Evolutionary conservation across 2,797 vertebrate species (phyloP), one percentile per base, ranked within the genome.

Genomic region (Spinus pinus): DNA sequence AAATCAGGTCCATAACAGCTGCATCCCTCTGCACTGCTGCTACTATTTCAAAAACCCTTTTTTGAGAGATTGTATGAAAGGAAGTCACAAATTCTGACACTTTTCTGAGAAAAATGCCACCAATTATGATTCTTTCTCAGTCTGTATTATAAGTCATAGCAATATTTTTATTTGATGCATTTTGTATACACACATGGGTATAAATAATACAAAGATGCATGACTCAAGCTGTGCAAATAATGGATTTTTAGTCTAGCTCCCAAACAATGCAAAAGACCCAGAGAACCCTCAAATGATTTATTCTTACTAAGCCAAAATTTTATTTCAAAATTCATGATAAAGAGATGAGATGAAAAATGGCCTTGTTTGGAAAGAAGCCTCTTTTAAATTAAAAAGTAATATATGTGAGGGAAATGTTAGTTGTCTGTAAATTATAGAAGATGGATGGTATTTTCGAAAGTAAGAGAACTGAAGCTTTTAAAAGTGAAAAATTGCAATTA

Each of bases 111-210:
- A 88, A 95, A 90, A 42, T 71, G 24, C 23, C 13, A 67, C 51
- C 74, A 79, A 64, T 93, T 85, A 79, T 53, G 49, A 28, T 69
- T 87, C 66, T 80, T 91, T 91, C 62, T 81, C 47, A 50, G 21
- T 86, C 71, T 75, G 12, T 77, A 61, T 78, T 89, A 72, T 83
- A 94, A 95, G 49, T 90, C 73, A 57, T 44, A 85, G 28, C 62
- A 81, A 62, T 93, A 66, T 86, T 96, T 93, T 84, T 71, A 62
- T 94, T 94, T 96, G 58, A 82, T 96, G 49, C 56, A 62, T 95
- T 97, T 79, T 80, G 7, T 67, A n/a, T 54, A 54, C 4, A 30
- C 9, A 5, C 10, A 20, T 0, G 1, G n/a, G 39, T 72, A 37
- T 64, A 89, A 93, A 89, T 73, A 56, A 44, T 77, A 80, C 31